Percentiles rank a stretch among this genome's conserved stretches.
phyloP scores from a whole-genome alignment of 1,140 invertebrate genomes.

The Habropoda laboriosa region DNA sequence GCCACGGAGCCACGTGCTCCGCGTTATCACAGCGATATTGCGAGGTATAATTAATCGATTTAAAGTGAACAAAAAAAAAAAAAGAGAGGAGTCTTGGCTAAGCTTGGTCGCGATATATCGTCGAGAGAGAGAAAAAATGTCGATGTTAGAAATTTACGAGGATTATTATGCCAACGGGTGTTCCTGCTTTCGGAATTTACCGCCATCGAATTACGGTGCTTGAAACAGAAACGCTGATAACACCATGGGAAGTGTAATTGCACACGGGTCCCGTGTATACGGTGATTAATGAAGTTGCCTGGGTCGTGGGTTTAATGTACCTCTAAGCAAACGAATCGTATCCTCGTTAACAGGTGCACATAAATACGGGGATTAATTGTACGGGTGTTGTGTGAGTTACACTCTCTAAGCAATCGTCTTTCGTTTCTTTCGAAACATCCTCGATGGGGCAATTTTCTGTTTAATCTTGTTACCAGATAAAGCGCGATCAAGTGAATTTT shows the following conservation, averaged over 20 bases:
- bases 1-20: not conserved
- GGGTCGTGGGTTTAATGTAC: too few relatives aligned
- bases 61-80: too few relatives aligned
- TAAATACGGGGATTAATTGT: not conserved
- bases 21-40: constrained; percentile 12
- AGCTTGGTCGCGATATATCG: too few relatives aligned
- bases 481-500: too few relatives aligned
- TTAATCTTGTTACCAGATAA: too few relatives aligned
- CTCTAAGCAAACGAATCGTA: not conserved
- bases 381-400: too few relatives aligned
- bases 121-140: constrained; percentile 17
- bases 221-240: not conserved
- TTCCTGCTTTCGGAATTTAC: not conserved
- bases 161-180: not conserved
- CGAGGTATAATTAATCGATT: constrained; percentile 9
- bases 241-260: not conserved
- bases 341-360: not conserved
- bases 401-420: too few relatives aligned
- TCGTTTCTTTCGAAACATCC: too few relatives aligned
- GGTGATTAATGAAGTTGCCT: not conserved
- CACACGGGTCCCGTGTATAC: not conserved
- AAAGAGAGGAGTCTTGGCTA: too few relatives aligned
- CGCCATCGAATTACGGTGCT: not conserved
- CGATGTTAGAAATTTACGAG: not conserved
- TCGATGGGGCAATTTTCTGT: too few relatives aligned